These are phyloP conservation scores for Danaus chrysippus DNA, from an alignment of 2,888 invertebrate genomes.

Conservation along the genomic window DNA sequence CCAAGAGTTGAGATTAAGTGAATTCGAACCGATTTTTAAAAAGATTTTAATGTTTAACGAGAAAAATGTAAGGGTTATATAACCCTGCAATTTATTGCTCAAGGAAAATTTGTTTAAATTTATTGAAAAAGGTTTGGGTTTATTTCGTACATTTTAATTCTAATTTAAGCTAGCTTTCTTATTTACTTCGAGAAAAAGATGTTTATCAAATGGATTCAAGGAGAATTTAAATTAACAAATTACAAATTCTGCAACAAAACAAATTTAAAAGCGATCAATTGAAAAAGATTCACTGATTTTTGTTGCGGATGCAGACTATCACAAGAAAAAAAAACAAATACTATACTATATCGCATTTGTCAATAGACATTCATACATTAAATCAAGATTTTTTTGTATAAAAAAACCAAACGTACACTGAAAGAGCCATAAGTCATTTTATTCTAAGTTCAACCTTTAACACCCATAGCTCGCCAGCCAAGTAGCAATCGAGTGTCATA, in stretches of 20 bases:
- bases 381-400: no score
- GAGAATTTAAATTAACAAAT: no score
- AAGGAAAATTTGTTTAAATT: constrained; percentile 17
- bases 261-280: no score
- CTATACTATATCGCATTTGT: no score
- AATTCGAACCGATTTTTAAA: constrained; percentile 59
- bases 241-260: no score
- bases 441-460: background rate
- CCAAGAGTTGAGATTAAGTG: constrained; percentile 21
- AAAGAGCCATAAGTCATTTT: background rate
- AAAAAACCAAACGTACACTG: no score
- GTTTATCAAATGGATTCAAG: background rate
- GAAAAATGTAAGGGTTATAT: constrained; percentile 42
- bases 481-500: constrained; percentile 39
- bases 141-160: background rate
- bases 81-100: constrained; percentile 51
- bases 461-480: constrained; percentile 18
- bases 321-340: no score
- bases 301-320: no score
- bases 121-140: constrained; percentile 13
- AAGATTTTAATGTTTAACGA: constrained; percentile 57
- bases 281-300: no score
- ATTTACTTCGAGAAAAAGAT: background rate
- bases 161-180: background rate
- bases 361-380: no score